These are phyloP conservation scores for Fregetta grallaria DNA, from an alignment of 2,113 vertebrate species.

Conservation along the genomic window DNA sequence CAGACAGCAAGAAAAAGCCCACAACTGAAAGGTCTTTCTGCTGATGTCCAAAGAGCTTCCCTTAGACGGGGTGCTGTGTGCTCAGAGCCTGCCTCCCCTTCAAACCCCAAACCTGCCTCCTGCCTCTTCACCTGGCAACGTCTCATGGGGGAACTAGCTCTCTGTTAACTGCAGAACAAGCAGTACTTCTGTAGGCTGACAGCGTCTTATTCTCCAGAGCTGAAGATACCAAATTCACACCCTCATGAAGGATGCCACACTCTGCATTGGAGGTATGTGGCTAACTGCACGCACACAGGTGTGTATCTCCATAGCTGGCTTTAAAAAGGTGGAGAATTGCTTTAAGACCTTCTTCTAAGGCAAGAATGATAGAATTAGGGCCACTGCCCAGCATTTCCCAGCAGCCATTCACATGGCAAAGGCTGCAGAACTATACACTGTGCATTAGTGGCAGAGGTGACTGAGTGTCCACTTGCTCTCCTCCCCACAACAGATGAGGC, in stretches of 20 bases:
- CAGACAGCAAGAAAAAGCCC: background rate
- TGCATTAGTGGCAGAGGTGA: background rate
- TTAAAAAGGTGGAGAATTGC: background rate
- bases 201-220: background rate
- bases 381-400: background rate
- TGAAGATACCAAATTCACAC: background rate
- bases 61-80: background rate
- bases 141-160: background rate
- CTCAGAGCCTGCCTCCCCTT: background rate
- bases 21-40: background rate
- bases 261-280: background rate
- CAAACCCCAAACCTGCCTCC: background rate
- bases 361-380: background rate
- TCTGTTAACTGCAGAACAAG: background rate
- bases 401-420: background rate
- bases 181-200: background rate
- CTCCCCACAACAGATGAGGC: background rate
- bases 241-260: rapidly evolving
- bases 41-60: background rate
- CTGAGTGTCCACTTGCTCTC: background rate
- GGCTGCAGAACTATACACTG: background rate
- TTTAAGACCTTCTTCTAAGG: background rate
- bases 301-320: background rate
- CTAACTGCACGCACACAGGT: no score
- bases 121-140: background rate